Conservation (phyloP, 2,797 vertebrate species). For the Craterocephalus amniculus region DNA sequence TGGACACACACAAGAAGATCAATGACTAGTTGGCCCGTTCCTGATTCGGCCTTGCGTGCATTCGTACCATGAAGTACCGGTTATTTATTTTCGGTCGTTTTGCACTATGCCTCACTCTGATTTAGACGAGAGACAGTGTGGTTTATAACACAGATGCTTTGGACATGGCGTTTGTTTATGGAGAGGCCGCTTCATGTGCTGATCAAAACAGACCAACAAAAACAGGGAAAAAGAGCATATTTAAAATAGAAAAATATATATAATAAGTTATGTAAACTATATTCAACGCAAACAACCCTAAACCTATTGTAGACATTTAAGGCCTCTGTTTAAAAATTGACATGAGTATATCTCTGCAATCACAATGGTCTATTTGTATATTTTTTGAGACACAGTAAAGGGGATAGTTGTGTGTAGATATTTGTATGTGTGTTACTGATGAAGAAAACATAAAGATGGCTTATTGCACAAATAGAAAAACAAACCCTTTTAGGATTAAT, state of each 20-base stretch:
- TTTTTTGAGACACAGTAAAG: no score
- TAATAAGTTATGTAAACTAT: no score
- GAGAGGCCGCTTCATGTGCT: not conserved
- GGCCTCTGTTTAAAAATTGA: no score
- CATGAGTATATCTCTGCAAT: no score
- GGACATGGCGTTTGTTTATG: not conserved
- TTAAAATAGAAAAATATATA: not conserved
- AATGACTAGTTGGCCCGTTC: slow-evolving; percentile 35
- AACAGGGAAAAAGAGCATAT: not conserved
- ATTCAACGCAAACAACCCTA: not conserved
- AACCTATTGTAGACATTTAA: not conserved
- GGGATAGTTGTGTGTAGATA: no score
- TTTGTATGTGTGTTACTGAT: no score
- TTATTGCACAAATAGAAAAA: no score
- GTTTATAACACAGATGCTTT: slow-evolving; percentile 1
- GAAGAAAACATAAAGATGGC: no score
- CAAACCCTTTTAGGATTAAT: no score
- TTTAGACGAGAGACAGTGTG: slow-evolving; percentile 6
- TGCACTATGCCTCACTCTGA: slow-evolving; percentile 4
- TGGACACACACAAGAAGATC: slow-evolving; percentile 57
- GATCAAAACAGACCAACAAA: slow-evolving; percentile 6
- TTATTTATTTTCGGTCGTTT: slow-evolving; percentile 31
- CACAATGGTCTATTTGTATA: no score
- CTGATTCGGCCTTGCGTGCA: slow-evolving; percentile 24
- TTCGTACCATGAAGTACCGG: slow-evolving; percentile 16